A percentile compares a stretch with the other conserved stretches of the same genome.
phyloP scores from a whole-genome alignment of 2,797 vertebrate genomes.

The Falco peregrinus region DNA sequence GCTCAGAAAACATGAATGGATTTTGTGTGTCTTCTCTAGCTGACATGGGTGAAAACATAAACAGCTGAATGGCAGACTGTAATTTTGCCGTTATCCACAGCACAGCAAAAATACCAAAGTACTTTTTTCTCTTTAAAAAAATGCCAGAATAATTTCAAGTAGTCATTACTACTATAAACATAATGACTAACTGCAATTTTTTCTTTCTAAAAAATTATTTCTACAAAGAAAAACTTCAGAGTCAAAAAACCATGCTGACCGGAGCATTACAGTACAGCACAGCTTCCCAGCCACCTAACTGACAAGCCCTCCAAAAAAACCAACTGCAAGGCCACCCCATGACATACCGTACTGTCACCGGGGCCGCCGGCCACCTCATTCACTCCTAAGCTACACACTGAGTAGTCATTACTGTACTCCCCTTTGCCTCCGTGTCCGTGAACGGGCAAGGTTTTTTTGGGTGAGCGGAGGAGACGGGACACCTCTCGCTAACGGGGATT shows the following conservation, averaged over 20 bases:
- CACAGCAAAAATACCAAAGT: background rate
- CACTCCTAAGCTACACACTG: background rate
- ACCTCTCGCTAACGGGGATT: background rate
- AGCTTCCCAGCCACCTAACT: background rate
- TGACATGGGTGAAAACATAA: background rate
- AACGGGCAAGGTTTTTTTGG: background rate
- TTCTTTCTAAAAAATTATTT: too few relatives aligned
- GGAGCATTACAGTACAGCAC: accelerated
- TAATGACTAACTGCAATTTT: background rate
- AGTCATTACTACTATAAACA: background rate
- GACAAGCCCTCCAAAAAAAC: background rate
- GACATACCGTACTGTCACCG: accelerated
- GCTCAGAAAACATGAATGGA: background rate
- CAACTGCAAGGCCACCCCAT: background rate
- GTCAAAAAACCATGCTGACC: background rate
- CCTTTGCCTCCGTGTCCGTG: background rate
- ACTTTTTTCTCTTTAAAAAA: background rate
- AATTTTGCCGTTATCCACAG: background rate
- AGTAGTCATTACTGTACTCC: background rate
- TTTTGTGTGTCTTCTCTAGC: background rate
- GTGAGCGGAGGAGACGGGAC: accelerated
- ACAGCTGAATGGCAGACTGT: background rate
- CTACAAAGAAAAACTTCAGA: background rate
- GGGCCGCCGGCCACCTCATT: background rate
- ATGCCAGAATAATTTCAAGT: background rate